Conservation (phyloP, 1,140 invertebrate genomes). For the Diabrotica virgifera region DNA sequence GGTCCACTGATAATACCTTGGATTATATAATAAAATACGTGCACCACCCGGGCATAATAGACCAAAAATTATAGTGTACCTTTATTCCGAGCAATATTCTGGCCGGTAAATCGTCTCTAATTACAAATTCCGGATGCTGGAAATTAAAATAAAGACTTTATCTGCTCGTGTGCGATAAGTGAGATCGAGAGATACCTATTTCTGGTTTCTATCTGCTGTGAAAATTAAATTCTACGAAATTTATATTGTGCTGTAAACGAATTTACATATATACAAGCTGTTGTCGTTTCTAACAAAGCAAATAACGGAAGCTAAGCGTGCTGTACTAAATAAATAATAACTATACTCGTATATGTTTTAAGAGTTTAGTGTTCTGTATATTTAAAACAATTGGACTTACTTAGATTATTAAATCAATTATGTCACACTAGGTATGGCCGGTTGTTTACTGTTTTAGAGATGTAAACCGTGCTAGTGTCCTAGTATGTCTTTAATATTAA, state of each 20-base stretch:
- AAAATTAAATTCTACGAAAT: background rate
- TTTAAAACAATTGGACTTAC: too few species aligned
- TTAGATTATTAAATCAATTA: too few species aligned
- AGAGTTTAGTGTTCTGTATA: too few species aligned
- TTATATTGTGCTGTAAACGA: background rate
- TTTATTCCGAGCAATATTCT: constrained; percentile 9
- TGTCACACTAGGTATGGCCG: too few species aligned
- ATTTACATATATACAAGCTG: too few species aligned
- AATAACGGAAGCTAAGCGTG: too few species aligned
- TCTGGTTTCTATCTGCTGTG: background rate
- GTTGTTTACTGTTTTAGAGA: too few species aligned
- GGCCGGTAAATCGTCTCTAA: constrained; percentile 2
- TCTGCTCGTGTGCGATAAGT: background rate
- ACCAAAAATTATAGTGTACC: constrained; percentile 26
- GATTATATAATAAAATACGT: constrained; percentile 34
- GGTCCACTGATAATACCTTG: constrained; percentile 33
- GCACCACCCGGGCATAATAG: constrained; percentile 26
- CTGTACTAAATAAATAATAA: too few species aligned
- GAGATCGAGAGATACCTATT: background rate
- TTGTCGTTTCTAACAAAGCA: too few species aligned
- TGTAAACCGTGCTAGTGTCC: too few species aligned
- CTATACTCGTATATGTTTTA: too few species aligned
- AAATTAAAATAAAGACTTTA: constrained; percentile 3
- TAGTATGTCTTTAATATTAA: too few species aligned
- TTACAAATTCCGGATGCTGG: background rate